These are phyloP conservation scores for Agrochola macilenta DNA, from an alignment of 2,888 invertebrate genomes.

Conservation along the genomic window DNA sequence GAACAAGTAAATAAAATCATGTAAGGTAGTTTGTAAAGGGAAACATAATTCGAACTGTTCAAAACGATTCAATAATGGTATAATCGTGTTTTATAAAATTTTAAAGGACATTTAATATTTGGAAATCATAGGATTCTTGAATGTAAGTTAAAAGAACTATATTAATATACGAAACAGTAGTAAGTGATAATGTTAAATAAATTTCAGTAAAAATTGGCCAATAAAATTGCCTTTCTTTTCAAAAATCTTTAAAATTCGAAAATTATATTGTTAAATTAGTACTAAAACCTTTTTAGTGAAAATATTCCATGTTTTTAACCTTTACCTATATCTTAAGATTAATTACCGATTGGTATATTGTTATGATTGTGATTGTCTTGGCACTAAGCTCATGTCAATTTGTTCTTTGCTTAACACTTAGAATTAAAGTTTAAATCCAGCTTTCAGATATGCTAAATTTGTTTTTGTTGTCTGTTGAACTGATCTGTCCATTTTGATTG, in stretches of 20 bases:
- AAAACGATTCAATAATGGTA: constrained; percentile 43
- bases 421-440: constrained; percentile 85
- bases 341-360: constrained; percentile 69
- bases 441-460: constrained; percentile 79
- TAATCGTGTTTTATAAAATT: constrained; percentile 49
- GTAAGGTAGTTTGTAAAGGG: constrained; percentile 30
- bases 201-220: constrained; percentile 73
- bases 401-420: constrained; percentile 67
- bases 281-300: constrained; percentile 68
- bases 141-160: constrained; percentile 38
- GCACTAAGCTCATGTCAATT: constrained; percentile 83
- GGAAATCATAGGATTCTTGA: constrained; percentile 24
- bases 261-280: constrained; percentile 74
- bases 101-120: constrained; percentile 37
- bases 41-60: constrained; percentile 34
- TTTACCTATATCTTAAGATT: constrained; percentile 68
- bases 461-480: constrained; percentile 81
- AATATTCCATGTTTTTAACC: constrained; percentile 72
- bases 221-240: constrained; percentile 83
- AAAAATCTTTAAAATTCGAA: constrained; percentile 72
- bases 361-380: constrained; percentile 73
- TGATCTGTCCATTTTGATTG: constrained; percentile 87
- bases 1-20: constrained; percentile 28
- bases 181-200: constrained; percentile 47
- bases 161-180: constrained; percentile 56